Evolutionary conservation across 2,113 vertebrate species (phyloP), one percentile per base, ranked within the genome.

Genomic region (Rhinoderma darwinii): DNA sequence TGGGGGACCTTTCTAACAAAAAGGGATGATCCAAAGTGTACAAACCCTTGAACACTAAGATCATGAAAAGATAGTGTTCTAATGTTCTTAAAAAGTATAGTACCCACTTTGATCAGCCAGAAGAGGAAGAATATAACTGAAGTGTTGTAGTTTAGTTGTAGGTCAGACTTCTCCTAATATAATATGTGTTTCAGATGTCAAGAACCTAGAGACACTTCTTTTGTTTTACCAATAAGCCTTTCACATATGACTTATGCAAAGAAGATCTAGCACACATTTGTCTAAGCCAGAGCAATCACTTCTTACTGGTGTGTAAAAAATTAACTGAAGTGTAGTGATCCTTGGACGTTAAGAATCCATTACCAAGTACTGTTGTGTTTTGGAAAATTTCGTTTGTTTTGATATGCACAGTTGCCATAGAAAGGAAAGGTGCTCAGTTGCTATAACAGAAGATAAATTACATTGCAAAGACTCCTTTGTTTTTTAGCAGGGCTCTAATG

Each of bases 321-420:
- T 86, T 79, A 86, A 86, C 84, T 75, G 43, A 86, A 70, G 84
- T 86, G 84, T 70, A 86, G 70, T 78, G 84, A 86, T 70, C 75
- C 75, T 70, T 86, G 43, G 43, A 79, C 39, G 75, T 30, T 70
- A 59, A 68, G 41, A 79, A 79, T 79, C 75, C 75, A 37, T 68
- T 86, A 68, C 74, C 44, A 86, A 50, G 84, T 66, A 30, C 41
- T 68, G 84, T 79, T 78, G 74, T 25, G 75, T 85, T 85, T 66
- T 66, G 41, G 54, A 66, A 77, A 85, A 84, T 22, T 17, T n/a
- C 37, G 37, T 85, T 85, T 85, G 73, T 79, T 86, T 68, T 77
- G 20, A 50, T 50, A 78, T 75, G 75, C 84, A 78, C 37, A 44
- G 84, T 86, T 79, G 39, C 74, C 75, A 85, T 85, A 70, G 84